A percentile compares a stretch with the other conserved stretches of the same genome.
phyloP scores from a whole-genome alignment of 1,140 invertebrate species.

The Diuraphis noxia region DNA sequence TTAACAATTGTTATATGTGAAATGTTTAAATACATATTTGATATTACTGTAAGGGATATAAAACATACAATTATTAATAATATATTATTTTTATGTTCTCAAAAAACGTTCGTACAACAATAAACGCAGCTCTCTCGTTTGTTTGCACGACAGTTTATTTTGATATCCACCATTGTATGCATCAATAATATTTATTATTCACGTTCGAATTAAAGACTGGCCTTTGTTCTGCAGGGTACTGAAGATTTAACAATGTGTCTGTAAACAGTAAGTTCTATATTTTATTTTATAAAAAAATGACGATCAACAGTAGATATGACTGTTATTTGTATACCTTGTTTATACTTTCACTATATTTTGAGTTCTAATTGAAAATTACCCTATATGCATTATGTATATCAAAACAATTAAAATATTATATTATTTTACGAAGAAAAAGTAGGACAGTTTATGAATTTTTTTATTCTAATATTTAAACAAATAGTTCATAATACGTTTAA shows the following conservation, averaged over 20 bases:
- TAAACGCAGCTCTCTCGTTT: neutral
- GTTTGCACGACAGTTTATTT: neutral
- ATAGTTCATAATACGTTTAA: neutral
- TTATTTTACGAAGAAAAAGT: neutral
- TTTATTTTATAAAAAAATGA: neutral
- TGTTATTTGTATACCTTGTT: neutral
- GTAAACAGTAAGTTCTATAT: neutral
- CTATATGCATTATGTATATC: neutral
- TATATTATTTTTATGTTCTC: neutral
- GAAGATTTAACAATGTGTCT: neutral
- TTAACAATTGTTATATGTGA: neutral
- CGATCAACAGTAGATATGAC: neutral
- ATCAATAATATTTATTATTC: neutral
- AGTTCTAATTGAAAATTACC: neutral
- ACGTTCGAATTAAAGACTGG: neutral
- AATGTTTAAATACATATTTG: neutral
- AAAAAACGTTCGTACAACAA: neutral
- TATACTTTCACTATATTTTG: neutral
- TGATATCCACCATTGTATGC: neutral
- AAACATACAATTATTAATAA: neutral
- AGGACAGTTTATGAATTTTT: neutral
- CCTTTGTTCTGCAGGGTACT: neutral
- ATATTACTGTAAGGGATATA: neutral
- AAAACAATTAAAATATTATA: neutral
- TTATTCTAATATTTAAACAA: neutral